Percentiles rank a stretch among this genome's conserved stretches.
These are phyloP conservation scores for Hafferia zeledoni DNA, from an alignment of 2,797 vertebrate species.

Conservation along the genomic window DNA sequence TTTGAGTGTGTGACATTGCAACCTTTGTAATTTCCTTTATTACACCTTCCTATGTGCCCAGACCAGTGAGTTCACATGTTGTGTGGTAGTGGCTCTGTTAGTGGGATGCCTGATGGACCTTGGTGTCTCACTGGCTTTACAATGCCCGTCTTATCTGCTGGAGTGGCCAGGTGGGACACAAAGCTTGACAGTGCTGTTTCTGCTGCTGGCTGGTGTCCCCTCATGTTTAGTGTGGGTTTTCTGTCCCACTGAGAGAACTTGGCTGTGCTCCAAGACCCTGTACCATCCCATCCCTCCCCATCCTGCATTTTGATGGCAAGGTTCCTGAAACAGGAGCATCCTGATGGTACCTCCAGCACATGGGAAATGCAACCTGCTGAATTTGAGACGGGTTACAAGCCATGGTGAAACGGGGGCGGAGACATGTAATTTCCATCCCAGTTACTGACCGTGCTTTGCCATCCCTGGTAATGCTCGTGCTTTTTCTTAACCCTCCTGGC, in stretches of 20 bases:
- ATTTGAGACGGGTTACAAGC: background rate
- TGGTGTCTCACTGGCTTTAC: background rate
- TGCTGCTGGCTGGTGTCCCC: background rate
- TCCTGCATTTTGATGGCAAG: background rate
- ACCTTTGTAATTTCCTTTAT: background rate
- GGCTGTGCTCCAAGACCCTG: background rate
- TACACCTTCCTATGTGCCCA: rapidly evolving
- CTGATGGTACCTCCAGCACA: rapidly evolving
- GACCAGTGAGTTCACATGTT: rapidly evolving
- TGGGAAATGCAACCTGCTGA: background rate
- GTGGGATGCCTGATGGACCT: background rate
- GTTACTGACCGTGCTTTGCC: background rate
- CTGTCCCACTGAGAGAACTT: background rate
- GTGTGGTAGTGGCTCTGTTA: rapidly evolving
- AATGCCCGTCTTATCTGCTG: rapidly evolving
- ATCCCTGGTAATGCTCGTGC: background rate
- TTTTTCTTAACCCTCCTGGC: background rate
- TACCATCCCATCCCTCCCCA: background rate
- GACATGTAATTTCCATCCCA: background rate
- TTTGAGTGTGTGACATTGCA: background rate
- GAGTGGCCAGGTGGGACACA: rapidly evolving
- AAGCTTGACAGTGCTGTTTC: background rate
- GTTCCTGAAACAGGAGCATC: background rate
- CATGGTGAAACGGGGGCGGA: rapidly evolving
- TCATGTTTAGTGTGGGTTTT: background rate